Conservation (phyloP, 2,797 vertebrate species). For the Gouania willdenowi region DNA sequence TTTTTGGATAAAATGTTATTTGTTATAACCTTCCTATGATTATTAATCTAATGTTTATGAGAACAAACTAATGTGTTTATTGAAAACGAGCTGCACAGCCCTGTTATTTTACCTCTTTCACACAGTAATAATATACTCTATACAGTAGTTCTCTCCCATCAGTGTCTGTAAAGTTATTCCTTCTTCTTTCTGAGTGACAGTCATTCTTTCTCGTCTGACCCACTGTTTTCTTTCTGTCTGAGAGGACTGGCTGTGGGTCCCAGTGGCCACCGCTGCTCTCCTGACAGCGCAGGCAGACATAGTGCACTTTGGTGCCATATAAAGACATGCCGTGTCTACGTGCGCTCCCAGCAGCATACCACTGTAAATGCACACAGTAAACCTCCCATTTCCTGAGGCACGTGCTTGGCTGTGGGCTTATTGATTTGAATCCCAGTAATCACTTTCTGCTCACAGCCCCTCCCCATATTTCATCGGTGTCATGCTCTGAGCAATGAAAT, state of each 20-base stretch:
- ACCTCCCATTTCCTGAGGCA: slow-evolving; percentile 61
- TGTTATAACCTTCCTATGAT: no score
- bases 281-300: slow-evolving; percentile 63
- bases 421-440: slow-evolving; percentile 70
- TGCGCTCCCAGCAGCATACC: slow-evolving; percentile 63
- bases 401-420: slow-evolving; percentile 58
- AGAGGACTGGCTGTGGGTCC: slow-evolving; percentile 53
- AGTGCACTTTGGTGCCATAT: slow-evolving; percentile 69
- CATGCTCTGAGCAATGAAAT: slow-evolving; percentile 67
- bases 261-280: slow-evolving; percentile 30
- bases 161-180: no score
- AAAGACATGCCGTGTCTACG: slow-evolving; percentile 60
- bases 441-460: slow-evolving; percentile 37
- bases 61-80: no score
- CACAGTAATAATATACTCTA: no score
- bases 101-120: no score
- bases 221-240: slow-evolving; percentile 60
- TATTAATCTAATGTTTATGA: no score
- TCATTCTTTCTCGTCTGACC: slow-evolving; percentile 54
- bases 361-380: slow-evolving; percentile 57
- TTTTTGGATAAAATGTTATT: no score
- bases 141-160: no score
- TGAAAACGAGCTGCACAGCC: no score
- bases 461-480: slow-evolving; percentile 61
- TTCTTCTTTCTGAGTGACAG: slow-evolving; percentile 14